phyloP scores from a whole-genome alignment of 2,113 vertebrate genomes.

The Uria aalge region DNA sequence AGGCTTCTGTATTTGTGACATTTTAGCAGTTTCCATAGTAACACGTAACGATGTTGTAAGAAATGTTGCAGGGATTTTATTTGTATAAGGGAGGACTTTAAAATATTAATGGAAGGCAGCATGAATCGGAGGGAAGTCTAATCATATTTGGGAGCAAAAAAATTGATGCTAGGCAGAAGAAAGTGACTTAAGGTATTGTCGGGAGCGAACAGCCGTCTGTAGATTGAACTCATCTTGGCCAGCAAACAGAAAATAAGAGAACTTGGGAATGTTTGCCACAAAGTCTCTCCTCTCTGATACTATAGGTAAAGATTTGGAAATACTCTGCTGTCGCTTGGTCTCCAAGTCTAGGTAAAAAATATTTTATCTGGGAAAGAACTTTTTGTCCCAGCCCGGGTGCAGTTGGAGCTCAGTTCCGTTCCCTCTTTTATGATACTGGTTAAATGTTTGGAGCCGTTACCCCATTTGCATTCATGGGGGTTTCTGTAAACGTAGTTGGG shows the following conservation, averaged over 20 bases:
- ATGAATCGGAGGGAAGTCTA: neutral
- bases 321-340: neutral
- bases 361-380: neutral
- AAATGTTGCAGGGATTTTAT: conserved; percentile 34
- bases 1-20: conserved; percentile 16
- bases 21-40: conserved; percentile 51
- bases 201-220: fast-evolving
- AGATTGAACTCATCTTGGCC: neutral
- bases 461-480: fast-evolving
- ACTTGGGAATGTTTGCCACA: neutral
- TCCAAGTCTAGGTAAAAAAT: neutral
- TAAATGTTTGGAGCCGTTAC: neutral
- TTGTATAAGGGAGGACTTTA: neutral
- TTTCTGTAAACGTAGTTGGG: neutral
- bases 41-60: neutral
- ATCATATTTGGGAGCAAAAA: neutral
- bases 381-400: fast-evolving
- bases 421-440: neutral
- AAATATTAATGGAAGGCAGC: conserved; percentile 22
- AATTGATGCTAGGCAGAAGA: neutral
- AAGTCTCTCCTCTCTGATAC: neutral
- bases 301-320: neutral
- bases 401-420: neutral
- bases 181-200: neutral
- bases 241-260: neutral